phyloP scores from a whole-genome alignment of 1,140 invertebrate species.

The Teleopsis dalmanni region DNA sequence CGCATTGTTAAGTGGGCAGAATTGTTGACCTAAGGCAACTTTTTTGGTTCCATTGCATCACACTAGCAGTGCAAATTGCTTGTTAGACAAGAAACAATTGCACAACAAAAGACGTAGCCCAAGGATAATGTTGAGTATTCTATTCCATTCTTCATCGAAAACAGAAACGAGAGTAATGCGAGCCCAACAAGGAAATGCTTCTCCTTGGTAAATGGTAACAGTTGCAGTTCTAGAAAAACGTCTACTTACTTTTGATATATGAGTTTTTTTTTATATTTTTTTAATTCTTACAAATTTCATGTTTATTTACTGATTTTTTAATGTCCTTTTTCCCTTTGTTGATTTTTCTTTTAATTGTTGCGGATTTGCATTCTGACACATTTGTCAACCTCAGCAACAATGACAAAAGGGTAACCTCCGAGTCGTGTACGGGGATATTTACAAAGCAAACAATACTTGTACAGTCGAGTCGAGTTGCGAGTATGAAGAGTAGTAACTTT shows the following conservation, averaged over 20 bases:
- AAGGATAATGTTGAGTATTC: background rate
- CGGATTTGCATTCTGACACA: slow-evolving; percentile 45
- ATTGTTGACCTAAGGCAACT: slow-evolving; percentile 9
- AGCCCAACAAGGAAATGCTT: background rate
- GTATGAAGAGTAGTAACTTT: too few relatives aligned
- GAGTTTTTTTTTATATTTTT: background rate
- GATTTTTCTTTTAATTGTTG: slow-evolving; percentile 45
- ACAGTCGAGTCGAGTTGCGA: too few relatives aligned
- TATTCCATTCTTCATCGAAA: background rate
- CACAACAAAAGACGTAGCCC: background rate
- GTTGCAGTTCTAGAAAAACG: background rate
- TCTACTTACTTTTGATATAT: background rate
- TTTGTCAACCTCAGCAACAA: slow-evolving; percentile 39
- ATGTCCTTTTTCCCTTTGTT: slow-evolving; percentile 31
- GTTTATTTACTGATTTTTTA: slow-evolving; percentile 3
- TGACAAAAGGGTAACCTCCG: slow-evolving; percentile 20
- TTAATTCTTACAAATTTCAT: background rate
- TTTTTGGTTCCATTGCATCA: slow-evolving; percentile 6
- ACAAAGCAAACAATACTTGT: slow-evolving; percentile 12
- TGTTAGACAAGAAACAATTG: background rate
- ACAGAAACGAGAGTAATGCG: background rate
- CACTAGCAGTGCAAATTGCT: background rate
- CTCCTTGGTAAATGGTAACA: background rate
- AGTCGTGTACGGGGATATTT: slow-evolving; percentile 15
- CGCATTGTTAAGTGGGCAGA: slow-evolving; percentile 1